phyloP scores from a whole-genome alignment of 2,113 vertebrate genomes.

The Apus apus region DNA sequence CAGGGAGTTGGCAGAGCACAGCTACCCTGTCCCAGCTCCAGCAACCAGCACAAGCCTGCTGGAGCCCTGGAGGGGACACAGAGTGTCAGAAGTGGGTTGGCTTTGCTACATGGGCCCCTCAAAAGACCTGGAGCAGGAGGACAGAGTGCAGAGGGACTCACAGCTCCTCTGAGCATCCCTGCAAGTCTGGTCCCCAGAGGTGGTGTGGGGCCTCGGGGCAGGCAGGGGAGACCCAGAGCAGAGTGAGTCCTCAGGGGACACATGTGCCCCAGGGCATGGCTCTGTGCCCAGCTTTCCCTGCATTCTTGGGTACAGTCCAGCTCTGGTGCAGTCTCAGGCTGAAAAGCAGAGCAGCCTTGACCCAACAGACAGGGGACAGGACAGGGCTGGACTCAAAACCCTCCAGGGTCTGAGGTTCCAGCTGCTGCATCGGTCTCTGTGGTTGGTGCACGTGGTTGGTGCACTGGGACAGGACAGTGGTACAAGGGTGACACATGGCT shows the following conservation, averaged over 20 bases:
- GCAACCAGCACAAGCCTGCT: neutral
- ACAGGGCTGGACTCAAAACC: neutral
- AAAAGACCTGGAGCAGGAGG: neutral
- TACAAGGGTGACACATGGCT: accelerated
- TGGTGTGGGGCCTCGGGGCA: accelerated
- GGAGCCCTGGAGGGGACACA: neutral
- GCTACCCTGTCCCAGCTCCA: neutral
- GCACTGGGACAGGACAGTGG: accelerated
- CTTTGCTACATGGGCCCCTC: accelerated
- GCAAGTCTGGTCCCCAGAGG: neutral
- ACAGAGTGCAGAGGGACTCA: neutral
- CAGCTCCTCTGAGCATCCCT: accelerated
- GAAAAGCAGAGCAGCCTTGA: neutral
- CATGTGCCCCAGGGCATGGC: neutral
- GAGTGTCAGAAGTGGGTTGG: accelerated
- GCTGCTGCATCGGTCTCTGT: neutral
- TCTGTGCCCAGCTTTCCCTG: neutral
- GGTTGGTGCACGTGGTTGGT: accelerated
- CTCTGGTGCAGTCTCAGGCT: neutral
- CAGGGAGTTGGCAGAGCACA: accelerated
- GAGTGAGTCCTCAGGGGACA: accelerated
- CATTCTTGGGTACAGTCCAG: neutral
- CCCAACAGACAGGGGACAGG: neutral
- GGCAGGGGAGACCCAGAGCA: neutral
- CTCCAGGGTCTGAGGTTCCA: neutral